phyloP scores from a whole-genome alignment of 2,797 vertebrate species.

The Myotis findleyi region DNA sequence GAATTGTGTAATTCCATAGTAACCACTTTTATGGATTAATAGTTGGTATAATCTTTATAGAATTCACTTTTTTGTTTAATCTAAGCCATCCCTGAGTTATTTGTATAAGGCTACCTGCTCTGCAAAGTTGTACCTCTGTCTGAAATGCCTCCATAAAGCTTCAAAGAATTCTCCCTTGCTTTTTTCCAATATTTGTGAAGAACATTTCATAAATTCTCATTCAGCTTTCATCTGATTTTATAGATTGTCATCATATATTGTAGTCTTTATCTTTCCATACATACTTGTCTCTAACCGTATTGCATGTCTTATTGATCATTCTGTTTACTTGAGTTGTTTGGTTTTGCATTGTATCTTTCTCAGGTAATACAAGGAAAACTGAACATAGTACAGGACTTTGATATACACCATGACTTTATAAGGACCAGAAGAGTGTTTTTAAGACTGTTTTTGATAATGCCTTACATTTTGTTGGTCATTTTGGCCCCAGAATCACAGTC shows the following conservation, averaged over 20 bases:
- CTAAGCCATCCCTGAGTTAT: neutral
- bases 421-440: neutral
- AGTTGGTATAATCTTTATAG: neutral
- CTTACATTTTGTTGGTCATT: constrained; percentile 12
- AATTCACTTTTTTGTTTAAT: constrained; percentile 22
- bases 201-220: neutral
- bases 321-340: constrained; percentile 43
- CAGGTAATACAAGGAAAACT: neutral
- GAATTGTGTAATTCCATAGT: neutral
- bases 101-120: neutral
- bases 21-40: constrained; percentile 12
- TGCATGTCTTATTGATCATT: constrained; percentile 3
- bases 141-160: neutral
- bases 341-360: constrained; percentile 21
- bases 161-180: constrained; percentile 1
- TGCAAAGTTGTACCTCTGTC: constrained; percentile 6
- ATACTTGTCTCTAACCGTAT: neutral
- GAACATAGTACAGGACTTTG: neutral
- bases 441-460: neutral
- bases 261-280: neutral
- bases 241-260: neutral
- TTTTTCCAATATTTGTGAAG: constrained; percentile 6
- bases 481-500: constrained; percentile 34
- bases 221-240: neutral
- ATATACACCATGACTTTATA: neutral